These are phyloP conservation scores for Entomobrya multifasciata DNA, from an alignment of 2,888 invertebrate species.

Conservation along the genomic window DNA sequence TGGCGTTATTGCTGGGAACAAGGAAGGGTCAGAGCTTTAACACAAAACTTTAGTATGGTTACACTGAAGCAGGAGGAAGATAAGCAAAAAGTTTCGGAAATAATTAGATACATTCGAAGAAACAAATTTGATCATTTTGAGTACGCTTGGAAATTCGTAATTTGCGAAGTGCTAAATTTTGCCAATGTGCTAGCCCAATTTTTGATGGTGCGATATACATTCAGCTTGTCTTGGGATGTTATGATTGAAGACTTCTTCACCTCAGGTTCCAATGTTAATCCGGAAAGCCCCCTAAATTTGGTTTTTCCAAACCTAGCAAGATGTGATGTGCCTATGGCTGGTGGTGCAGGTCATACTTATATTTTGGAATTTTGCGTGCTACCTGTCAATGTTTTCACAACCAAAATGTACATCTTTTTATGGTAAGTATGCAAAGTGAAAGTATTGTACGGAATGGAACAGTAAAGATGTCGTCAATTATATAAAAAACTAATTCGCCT, in stretches of 20 bases:
- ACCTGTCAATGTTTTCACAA: slow-evolving; percentile 71
- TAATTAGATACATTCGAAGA: slow-evolving; percentile 43
- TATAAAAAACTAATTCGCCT: background rate
- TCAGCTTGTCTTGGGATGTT: slow-evolving; percentile 1
- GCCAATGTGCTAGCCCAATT: slow-evolving; percentile 58
- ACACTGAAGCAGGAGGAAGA: slow-evolving; percentile 48
- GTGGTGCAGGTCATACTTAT: background rate
- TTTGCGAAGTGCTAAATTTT: slow-evolving; percentile 67
- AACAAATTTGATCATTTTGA: slow-evolving; percentile 60
- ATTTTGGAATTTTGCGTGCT: slow-evolving; percentile 62
- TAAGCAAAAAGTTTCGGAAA: slow-evolving; percentile 21
- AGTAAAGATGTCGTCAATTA: background rate
- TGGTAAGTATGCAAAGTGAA: slow-evolving; percentile 61
- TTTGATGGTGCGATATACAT: slow-evolving; percentile 13
- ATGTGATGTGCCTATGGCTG: slow-evolving; percentile 51
- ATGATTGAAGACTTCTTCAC: slow-evolving; percentile 54
- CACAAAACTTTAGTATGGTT: slow-evolving; percentile 12
- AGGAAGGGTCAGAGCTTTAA: slow-evolving; percentile 52
- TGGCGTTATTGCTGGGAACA: slow-evolving; percentile 73
- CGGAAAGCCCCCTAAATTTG: slow-evolving; percentile 33
- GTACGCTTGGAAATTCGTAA: slow-evolving; percentile 62
- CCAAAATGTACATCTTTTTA: slow-evolving; percentile 71
- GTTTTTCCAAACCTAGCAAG: slow-evolving; percentile 65
- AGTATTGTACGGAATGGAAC: too few species aligned
- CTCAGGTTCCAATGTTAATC: slow-evolving; percentile 34